phyloP scores from a whole-genome alignment of 2,797 vertebrate genomes.

The Dicrostonyx torquatus region DNA sequence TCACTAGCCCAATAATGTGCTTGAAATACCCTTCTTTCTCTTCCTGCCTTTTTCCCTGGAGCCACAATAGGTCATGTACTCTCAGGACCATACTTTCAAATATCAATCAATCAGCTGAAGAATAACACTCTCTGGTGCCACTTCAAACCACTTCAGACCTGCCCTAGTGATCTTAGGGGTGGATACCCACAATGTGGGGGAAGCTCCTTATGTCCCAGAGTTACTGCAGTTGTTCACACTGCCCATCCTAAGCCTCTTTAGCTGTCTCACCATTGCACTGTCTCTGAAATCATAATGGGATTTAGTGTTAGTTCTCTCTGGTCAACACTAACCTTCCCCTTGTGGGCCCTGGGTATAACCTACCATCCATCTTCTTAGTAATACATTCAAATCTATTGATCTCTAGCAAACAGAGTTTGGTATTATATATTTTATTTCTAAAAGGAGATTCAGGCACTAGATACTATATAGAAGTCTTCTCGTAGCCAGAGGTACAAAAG shows the following conservation, averaged over 20 bases:
- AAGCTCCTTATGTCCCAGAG: too few species aligned
- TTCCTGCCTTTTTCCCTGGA: background rate
- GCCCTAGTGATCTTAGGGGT: background rate
- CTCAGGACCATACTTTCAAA: background rate
- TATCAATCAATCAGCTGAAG: background rate
- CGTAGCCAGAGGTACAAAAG: background rate
- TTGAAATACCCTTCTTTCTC: background rate
- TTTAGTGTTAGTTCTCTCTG: background rate
- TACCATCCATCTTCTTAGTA: background rate
- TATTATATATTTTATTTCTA: background rate
- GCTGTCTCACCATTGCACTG: background rate
- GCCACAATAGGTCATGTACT: background rate
- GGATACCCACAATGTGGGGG: background rate
- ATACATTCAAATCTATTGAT: background rate
- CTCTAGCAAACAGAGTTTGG: background rate
- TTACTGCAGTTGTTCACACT: background rate
- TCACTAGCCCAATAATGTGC: background rate
- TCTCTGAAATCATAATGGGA: background rate
- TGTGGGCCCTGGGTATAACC: too few species aligned
- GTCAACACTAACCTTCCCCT: background rate
- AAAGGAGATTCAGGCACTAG: background rate
- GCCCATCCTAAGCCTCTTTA: background rate
- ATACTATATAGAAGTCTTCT: background rate
- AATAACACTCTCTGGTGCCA: accelerated
- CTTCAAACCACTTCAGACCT: background rate